Evolutionary conservation across 2,888 invertebrate genomes (phyloP), one percentile per base, ranked within the genome.

Genomic region (Limulus polyphemus): DNA sequence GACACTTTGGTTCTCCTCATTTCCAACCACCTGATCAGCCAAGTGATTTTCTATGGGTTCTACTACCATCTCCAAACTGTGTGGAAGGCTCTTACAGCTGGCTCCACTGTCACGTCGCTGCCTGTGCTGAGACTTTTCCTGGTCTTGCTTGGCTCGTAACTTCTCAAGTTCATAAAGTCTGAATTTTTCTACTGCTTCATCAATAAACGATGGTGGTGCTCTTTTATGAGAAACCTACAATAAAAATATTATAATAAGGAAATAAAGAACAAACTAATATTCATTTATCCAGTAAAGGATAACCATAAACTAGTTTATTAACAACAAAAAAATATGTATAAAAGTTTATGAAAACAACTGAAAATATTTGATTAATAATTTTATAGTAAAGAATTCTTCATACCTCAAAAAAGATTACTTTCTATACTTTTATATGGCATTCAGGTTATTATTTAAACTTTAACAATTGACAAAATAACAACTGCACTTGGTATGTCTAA

Each of bases 141-240:
- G 75, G 74, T 70, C 70, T 48, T 62, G 61, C 2, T 62, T 14
- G n/a, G 16, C 14, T 10, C 62, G 47, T 55, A 67, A 64, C 70
- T 87, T 86, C 68, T 88, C 87, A 2, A 84, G 80, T 72, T 90
- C 89, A 72, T 89, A 86, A 47, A 83, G 82, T 65, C 84, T 84
- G 72, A 94, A 90, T 75, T 88, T 90, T 64, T 84, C 82, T 62
- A 94, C 78, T 1, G 93, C 90, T 74, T 93, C 92, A 73, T 95
- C 95, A 70, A 94, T 90, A 71, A 94, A 86, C 0, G 87, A 83
- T 69, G 89, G 88, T 1, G 91, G 88, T 0, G 90, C 86, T 74
- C 90, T 90, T 72, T 88, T 84, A 73, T 88, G 87, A 51, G 89
- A 87, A 11, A 68, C 67, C 69, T 69, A 32, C 12, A 46, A 47